Conservation (phyloP, 2,888 invertebrate species). For the Hedya salicella region DNA sequence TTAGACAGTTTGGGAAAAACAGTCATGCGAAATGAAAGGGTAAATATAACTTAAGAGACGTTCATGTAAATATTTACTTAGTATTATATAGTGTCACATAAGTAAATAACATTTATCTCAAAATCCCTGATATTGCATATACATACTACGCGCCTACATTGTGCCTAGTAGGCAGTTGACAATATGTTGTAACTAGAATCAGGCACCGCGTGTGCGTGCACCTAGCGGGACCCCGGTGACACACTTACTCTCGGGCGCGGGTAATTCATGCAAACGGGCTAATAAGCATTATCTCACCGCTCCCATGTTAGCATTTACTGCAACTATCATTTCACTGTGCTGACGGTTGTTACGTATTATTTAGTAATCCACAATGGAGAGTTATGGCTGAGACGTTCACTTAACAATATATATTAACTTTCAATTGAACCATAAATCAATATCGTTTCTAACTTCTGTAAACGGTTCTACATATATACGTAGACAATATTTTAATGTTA, state of each 20-base stretch:
- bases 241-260: conserved; percentile 34
- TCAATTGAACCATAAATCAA: neutral
- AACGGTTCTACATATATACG: too few species aligned
- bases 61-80: too few species aligned
- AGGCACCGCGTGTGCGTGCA: conserved; percentile 20
- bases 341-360: conserved; percentile 26
- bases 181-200: conserved; percentile 13
- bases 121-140: neutral
- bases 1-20: too few species aligned
- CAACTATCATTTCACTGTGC: conserved; percentile 14
- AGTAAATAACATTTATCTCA: too few species aligned
- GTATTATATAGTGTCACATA: too few species aligned
- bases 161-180: conserved; percentile 4
- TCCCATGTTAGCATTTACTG: conserved; percentile 31
- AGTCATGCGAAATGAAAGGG: too few species aligned
- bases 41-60: too few species aligned
- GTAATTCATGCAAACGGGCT: conserved; percentile 41
- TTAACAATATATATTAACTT: neutral
- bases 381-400: neutral
- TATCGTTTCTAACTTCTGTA: too few species aligned
- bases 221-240: conserved; percentile 40
- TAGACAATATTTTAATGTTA: too few species aligned
- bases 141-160: neutral
- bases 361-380: conserved; percentile 13
- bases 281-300: conserved; percentile 40